Percentiles rank a stretch among this genome's conserved stretches.
Evolutionary conservation across 2,113 vertebrate genomes (phyloP).

Genomic region (Dasyprocta punctata): DNA sequence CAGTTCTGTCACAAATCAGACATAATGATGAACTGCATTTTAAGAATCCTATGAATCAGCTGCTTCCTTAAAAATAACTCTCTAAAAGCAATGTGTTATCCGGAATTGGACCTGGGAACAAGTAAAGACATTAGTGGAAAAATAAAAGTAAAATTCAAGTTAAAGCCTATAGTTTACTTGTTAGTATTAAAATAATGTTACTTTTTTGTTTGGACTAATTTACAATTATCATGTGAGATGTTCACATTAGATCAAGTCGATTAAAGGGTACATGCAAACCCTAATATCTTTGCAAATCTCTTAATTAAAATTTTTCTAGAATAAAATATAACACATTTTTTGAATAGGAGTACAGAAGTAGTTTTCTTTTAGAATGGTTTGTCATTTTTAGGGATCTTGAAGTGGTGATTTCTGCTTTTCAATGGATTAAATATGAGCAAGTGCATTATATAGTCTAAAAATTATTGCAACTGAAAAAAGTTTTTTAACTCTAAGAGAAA

Average conservation of each 20-base stretch:
- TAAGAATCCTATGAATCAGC: not conserved
- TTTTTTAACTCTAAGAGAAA: not conserved
- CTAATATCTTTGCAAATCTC: not conserved
- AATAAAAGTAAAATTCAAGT: not conserved
- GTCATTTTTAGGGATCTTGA: not conserved
- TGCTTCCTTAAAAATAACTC: constrained; percentile 27
- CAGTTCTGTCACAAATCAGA: constrained; percentile 8
- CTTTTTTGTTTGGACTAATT: not conserved
- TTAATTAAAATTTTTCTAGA: not conserved
- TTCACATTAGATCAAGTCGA: not conserved
- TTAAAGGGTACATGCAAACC: not conserved
- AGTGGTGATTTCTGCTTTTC: not conserved
- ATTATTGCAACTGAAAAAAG: not conserved
- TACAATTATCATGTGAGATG: not conserved
- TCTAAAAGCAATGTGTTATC: not conserved
- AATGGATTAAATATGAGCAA: not conserved
- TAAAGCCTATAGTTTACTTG: not conserved
- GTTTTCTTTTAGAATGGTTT: too few relatives aligned
- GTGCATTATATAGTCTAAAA: not conserved
- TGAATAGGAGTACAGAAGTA: not conserved
- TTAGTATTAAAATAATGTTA: not conserved
- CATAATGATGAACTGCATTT: not conserved
- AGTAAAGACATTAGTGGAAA: not conserved
- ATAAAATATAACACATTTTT: not conserved
- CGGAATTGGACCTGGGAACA: not conserved